These are phyloP conservation scores for Atethmia centrago DNA, from an alignment of 2,888 invertebrate genomes.

Conservation along the genomic window DNA sequence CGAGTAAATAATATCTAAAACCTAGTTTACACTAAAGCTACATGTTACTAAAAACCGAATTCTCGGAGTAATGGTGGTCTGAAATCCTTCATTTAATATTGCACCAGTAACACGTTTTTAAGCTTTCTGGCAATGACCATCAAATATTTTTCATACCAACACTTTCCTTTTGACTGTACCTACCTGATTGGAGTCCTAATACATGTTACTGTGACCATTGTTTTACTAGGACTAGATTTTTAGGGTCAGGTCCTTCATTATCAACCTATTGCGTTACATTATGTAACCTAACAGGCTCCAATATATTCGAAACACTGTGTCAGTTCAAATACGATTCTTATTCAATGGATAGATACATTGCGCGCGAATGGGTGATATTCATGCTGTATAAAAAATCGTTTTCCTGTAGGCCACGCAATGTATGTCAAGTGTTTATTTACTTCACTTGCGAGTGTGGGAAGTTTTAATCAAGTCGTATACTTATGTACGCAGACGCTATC, in stretches of 20 bases:
- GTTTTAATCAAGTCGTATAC: conserved; percentile 48
- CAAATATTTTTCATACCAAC: background rate
- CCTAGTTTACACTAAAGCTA: conserved; percentile 19
- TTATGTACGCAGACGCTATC: conserved; percentile 58
- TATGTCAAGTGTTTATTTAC: conserved; percentile 14
- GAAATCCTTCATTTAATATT: background rate
- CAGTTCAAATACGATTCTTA: conserved; percentile 18
- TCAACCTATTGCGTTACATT: conserved; percentile 49
- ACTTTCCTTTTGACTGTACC: background rate
- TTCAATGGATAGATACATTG: conserved; percentile 33
- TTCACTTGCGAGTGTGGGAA: conserved; percentile 22
- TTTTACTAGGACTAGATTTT: conserved; percentile 28
- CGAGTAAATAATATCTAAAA: conserved; percentile 2
- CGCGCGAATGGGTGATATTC: background rate
- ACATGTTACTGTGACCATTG: background rate
- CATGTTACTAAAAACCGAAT: background rate
- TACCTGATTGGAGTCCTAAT: background rate
- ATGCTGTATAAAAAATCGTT: background rate
- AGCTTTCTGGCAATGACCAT: background rate
- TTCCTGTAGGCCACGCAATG: conserved; percentile 46
- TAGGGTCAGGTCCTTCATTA: conserved; percentile 49
- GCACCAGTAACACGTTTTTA: background rate
- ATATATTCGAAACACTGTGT: conserved; percentile 27
- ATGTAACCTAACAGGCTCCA: conserved; percentile 50
- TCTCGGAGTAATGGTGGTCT: background rate